Evolutionary conservation across 2,797 vertebrate genomes (phyloP), one percentile per base, ranked within the genome.

Genomic region (Mormyrus proboscirostris): DNA sequence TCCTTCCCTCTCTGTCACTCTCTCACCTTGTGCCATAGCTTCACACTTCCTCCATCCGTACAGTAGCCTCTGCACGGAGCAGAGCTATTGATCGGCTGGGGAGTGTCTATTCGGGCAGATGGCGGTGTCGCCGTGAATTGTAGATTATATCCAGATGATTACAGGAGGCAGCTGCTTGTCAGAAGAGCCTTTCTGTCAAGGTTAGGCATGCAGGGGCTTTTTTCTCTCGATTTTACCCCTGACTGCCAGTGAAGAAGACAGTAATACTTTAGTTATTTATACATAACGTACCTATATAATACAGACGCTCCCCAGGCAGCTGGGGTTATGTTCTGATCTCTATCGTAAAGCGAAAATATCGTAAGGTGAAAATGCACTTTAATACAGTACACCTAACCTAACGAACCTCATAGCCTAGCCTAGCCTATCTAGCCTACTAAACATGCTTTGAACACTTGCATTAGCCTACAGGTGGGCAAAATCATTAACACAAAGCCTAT

Each of bases 111-210:
- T 94, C 93, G 90, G 93, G 92, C 94, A 95, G 94, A 94, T 95
- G 94, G 94, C 94, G 95, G 95, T 93, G 95, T 94, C 93, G 95
- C 94, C 94, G 95, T 95, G 94, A 93, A 94, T 73, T 92, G 91
- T 92, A 95, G 95, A 95, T 95, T 95, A 95, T 95, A 95, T 95
- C 95, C 93, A 95, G 95, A 95, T 95, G 95, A 96, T 96, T 96
- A 96, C 94, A 95, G 94, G 92, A 94, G 94, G 93, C 95, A 96
- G 95, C 95, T 95, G 96, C 93, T 95, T 95, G 95, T 96, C 95
- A 95, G 94, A 92, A 94, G 94, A 94, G 93, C 92, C 94, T 95
- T 94, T 94, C 93, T 93, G 94, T 95, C 95, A 96, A 96, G 95
- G 95, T 95, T 95, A 94, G 93, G 47, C 55, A n/a, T 38, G n/a